phyloP scores from a whole-genome alignment of 2,797 vertebrate genomes.

The Falco concolor region DNA sequence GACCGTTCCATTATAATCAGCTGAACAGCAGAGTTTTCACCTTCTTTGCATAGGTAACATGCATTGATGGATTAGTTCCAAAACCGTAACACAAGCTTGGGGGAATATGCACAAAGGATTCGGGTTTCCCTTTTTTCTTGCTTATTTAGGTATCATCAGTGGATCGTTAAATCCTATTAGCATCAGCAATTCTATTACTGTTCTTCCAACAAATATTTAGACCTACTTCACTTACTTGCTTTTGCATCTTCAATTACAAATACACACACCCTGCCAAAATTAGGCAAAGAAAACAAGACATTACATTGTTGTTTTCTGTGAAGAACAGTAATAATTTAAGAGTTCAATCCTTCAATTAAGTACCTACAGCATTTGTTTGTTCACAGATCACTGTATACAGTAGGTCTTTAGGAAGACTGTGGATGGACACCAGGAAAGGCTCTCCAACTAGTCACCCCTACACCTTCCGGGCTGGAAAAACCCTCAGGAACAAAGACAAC shows the following conservation, averaged over 20 bases:
- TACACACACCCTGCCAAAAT: background rate
- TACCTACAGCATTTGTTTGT: background rate
- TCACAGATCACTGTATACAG: background rate
- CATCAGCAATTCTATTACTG: background rate
- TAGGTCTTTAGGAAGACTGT: background rate
- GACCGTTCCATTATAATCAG: conserved; percentile 65
- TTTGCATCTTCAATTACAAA: conserved; percentile 13
- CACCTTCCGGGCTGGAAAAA: background rate
- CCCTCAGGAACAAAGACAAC: background rate
- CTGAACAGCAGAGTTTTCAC: conserved; percentile 30
- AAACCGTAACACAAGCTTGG: background rate
- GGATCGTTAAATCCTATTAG: background rate
- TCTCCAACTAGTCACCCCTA: background rate
- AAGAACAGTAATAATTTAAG: background rate
- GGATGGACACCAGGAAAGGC: background rate
- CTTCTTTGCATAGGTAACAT: conserved; percentile 33
- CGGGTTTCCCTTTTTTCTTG: background rate
- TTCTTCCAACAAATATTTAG: background rate
- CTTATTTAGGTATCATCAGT: conserved; percentile 2
- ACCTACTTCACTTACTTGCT: background rate
- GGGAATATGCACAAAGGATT: background rate
- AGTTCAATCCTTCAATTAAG: background rate
- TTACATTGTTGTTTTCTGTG: background rate
- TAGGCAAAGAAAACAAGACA: background rate
- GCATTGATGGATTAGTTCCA: conserved; percentile 7